Conservation (phyloP, 2,797 vertebrate genomes). For the Sebastes nivosus region DNA sequence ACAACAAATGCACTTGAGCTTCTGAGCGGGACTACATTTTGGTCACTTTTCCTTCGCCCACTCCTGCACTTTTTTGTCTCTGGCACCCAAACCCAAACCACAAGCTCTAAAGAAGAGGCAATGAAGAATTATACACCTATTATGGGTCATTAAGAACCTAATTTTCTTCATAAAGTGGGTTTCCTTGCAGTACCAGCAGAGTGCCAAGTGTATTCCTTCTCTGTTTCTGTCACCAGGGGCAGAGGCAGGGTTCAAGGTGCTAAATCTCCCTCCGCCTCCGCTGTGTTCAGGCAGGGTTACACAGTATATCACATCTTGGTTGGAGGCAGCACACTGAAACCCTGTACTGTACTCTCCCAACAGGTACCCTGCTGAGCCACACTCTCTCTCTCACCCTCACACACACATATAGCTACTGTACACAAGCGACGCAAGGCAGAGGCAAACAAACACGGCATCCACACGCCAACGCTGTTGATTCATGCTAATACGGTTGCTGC, state of each 20-base stretch:
- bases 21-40: background rate
- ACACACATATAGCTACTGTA: conserved; percentile 38
- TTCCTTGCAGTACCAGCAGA: conserved; percentile 38
- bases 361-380: conserved; percentile 30
- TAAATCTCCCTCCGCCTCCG: conserved; percentile 18
- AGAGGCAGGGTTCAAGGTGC: conserved; percentile 16
- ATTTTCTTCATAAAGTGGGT: conserved; percentile 55
- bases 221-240: conserved; percentile 41
- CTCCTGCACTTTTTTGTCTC: conserved; percentile 8
- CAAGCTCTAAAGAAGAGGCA: conserved; percentile 40
- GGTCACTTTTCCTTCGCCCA: background rate
- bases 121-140: conserved; percentile 54
- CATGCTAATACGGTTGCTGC: conserved; percentile 40
- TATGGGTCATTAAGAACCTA: conserved; percentile 56
- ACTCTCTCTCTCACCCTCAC: background rate
- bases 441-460: conserved; percentile 56
- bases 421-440: conserved; percentile 28
- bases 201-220: conserved; percentile 15
- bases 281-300: conserved; percentile 12
- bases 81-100: conserved; percentile 42
- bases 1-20: background rate
- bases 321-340: conserved; percentile 45
- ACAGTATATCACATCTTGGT: conserved; percentile 18
- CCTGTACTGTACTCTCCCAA: conserved; percentile 32
- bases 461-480: conserved; percentile 57